phyloP scores from a whole-genome alignment of 2,888 invertebrate species.

The Bugula neritina region DNA sequence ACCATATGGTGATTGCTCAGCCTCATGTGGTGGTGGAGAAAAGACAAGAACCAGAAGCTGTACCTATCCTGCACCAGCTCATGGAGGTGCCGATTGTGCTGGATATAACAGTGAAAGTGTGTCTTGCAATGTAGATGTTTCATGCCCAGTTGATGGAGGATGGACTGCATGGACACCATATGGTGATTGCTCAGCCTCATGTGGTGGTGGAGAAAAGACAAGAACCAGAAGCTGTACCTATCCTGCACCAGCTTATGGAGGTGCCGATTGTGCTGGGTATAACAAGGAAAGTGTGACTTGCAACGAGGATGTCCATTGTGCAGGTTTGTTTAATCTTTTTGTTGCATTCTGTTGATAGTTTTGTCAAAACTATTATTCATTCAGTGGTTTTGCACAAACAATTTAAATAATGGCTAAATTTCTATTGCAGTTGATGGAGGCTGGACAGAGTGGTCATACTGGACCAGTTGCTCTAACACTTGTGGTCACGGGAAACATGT shows the following conservation, averaged over 20 bases:
- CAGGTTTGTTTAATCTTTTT: neutral
- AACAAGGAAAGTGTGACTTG: neutral
- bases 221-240: neutral
- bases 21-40: neutral
- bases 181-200: neutral
- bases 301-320: neutral
- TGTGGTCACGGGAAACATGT: neutral
- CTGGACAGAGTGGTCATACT: conserved; percentile 2
- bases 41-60: neutral
- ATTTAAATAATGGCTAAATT: no score
- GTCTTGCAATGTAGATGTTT: neutral
- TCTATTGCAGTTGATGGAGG: conserved; percentile 20
- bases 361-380: no score
- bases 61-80: neutral
- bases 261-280: neutral
- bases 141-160: neutral
- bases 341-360: no score
- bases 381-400: no score
- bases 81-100: neutral
- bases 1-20: neutral
- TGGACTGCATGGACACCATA: neutral
- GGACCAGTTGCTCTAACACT: neutral
- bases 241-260: neutral
- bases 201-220: neutral
- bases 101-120: neutral